Conservation (phyloP, 2,113 vertebrate genomes). For the Chascanopsetta lugubris region DNA sequence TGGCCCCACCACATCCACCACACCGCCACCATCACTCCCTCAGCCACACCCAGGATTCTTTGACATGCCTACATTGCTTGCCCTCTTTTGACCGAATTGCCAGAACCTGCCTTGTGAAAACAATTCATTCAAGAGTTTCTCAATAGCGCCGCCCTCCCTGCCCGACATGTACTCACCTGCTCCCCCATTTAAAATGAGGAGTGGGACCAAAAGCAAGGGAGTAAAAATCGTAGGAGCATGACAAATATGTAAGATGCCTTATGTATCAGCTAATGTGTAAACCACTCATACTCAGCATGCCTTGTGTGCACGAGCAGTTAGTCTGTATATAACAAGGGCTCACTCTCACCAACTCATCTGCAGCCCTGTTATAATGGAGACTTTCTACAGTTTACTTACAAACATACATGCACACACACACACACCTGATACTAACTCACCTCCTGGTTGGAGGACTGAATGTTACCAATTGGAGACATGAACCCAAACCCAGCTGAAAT, state of each 20-base stretch:
- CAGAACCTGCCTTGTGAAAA: conserved; percentile 73
- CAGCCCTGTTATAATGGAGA: conserved; percentile 48
- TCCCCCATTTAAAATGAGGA: conserved; percentile 1
- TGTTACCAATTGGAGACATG: conserved; percentile 42
- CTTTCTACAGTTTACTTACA: conserved; percentile 19
- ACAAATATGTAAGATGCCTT: conserved; percentile 61
- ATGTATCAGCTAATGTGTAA: conserved; percentile 27
- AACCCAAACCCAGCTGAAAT: conserved; percentile 11
- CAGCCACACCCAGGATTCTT: conserved; percentile 4
- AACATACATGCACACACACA: conserved; percentile 24
- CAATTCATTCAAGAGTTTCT: conserved; percentile 54
- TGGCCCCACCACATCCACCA: conserved; percentile 37
- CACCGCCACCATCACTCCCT: neutral
- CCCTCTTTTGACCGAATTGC: conserved; percentile 67
- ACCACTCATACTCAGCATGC: conserved; percentile 33
- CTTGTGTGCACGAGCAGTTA: conserved; percentile 42
- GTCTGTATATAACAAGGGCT: conserved; percentile 59
- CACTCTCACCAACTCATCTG: conserved; percentile 36
- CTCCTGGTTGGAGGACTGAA: conserved; percentile 38
- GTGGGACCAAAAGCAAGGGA: conserved; percentile 52
- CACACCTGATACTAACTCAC: neutral
- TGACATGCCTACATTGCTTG: conserved; percentile 41
- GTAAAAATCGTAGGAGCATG: conserved; percentile 7
- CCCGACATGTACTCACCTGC: conserved; percentile 42
- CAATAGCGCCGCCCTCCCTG: conserved; percentile 22